Evolutionary conservation across 2,797 vertebrate species (phyloP), one percentile per base, ranked within the genome.

Genomic region (Carapus acus): DNA sequence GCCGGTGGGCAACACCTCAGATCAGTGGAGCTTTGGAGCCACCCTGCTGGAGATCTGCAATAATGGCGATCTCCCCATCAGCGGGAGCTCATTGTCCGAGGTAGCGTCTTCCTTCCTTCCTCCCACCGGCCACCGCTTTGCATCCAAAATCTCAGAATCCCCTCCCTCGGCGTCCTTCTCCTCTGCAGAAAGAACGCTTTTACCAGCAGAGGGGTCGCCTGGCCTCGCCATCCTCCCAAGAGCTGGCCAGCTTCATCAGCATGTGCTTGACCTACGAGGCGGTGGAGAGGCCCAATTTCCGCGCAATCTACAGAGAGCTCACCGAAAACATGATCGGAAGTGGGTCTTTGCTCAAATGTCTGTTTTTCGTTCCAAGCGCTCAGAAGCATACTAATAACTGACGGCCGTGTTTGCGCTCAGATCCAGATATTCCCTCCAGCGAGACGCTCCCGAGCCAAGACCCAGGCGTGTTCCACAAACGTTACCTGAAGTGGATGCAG

Each of bases 11-110:
- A 80, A 69, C 0, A 83, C 89, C 0, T 87, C 89, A 0, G 96
- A 98, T 74, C 92, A 96, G 43, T 98, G 94, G 96, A 92, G 94
- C 59, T 98, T 97, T 5, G 94, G 94, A 0, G 87, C 88, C 19
- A 96, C 94, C 0, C 67, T 98, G 42, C 84, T 97, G 27, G 96
- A 98, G 66, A 96, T 98, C 78, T 98, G 91, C 84, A 94, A 94
- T 42, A 90, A 95, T 0, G 93, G 91, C 0, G 87, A 93, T 24
- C 86, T 91, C 17, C 92, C 91, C 0, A 78, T 97, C 48, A 91
- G 88, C 57, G 82, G 83, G 41, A 77, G 80, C 16, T 74, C 90
- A 0, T 84, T 91, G 3, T 75, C 88, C 0, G 91, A 97, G 91
- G 95, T 95, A 83, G 1, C 41, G 15, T 18, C 17, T 14, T 18